phyloP scores from a whole-genome alignment of 2,888 invertebrate species.

The Stomorhina lunata region DNA sequence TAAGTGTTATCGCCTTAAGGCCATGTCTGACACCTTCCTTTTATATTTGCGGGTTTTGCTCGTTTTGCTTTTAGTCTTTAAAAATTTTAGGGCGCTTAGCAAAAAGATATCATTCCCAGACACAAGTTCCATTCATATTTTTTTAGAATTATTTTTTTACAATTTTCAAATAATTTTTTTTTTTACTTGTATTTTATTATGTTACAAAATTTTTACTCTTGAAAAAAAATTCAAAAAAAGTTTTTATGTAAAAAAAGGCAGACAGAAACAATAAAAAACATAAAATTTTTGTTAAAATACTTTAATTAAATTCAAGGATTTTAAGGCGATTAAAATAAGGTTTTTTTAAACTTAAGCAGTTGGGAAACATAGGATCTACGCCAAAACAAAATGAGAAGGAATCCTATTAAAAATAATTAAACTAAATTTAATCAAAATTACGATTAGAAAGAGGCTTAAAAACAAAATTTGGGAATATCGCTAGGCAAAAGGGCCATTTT shows the following conservation, averaged over 20 bases:
- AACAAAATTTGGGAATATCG: too few species aligned
- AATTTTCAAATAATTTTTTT: neutral
- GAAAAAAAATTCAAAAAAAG: too few species aligned
- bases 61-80: neutral
- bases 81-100: neutral
- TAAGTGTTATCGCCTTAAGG: conserved; percentile 58
- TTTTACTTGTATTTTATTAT: neutral
- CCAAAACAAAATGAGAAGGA: neutral
- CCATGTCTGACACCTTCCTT: conserved; percentile 58
- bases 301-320: conserved; percentile 60
- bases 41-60: neutral
- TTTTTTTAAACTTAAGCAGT: conserved; percentile 38
- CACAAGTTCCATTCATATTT: conserved; percentile 29
- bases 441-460: conserved; percentile 24
- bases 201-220: conserved; percentile 20
- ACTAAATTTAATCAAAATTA: conserved; percentile 33
- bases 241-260: neutral
- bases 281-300: conserved; percentile 13
- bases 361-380: neutral
- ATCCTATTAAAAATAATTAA: conserved; percentile 22
- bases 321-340: conserved; percentile 57
- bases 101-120: conserved; percentile 49
- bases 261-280: neutral
- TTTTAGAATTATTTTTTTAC: neutral
- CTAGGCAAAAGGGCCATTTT: too few species aligned